Base-by-base conservation (phyloP, 64 coral and sea anemone species). In the Exaiptasia diaphana region DNA sequence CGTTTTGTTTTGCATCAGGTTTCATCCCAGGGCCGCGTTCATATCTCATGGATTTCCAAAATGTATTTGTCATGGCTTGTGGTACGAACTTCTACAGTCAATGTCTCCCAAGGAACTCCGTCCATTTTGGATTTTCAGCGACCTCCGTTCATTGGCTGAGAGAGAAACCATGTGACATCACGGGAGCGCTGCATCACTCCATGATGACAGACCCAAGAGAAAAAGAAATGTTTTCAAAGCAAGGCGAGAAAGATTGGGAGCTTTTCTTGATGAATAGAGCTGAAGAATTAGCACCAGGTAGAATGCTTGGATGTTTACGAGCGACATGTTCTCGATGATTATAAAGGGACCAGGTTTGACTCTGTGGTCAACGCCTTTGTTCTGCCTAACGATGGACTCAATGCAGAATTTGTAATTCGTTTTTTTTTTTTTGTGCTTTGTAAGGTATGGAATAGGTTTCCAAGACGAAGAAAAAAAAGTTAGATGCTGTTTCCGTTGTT, bases 191-290 rank as follows among this genome's bases (percentile, higher is more conserved):
- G 23, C 54, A 75, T 15, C 57, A 74, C 31, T 53, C 68, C 0
- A 83, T 90, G 87, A 82, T 90, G 4, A 64, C 79, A 46, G 22
- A 42, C 10, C 71, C 70, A 28, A 72, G 83, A 58, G 78, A 82
- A 32, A 32, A 20, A 4, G 73, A 70, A 46, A 82, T 67, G 17
- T 82, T 90, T 17, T 32, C 31, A 50, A 71, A 69, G 35, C 87
- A 90, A 36, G 87, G 79, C 3, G 87, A 33, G 10, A 76, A 55
- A 32, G 87, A 90, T 50, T 90, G 87, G 87, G 87, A 90, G 17
- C 52, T 32, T 33, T 49, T 83, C 21, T 25, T 90, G 14, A 68
- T 90, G 57, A 48, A 62, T 13, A 76, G 87, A 77, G 87, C 79
- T 23, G 62, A 41, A 38, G 87, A 90, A 29, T 25, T 90, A 20